These are phyloP conservation scores for Macaria liturata DNA, from an alignment of 2,888 invertebrate species.

Conservation along the genomic window DNA sequence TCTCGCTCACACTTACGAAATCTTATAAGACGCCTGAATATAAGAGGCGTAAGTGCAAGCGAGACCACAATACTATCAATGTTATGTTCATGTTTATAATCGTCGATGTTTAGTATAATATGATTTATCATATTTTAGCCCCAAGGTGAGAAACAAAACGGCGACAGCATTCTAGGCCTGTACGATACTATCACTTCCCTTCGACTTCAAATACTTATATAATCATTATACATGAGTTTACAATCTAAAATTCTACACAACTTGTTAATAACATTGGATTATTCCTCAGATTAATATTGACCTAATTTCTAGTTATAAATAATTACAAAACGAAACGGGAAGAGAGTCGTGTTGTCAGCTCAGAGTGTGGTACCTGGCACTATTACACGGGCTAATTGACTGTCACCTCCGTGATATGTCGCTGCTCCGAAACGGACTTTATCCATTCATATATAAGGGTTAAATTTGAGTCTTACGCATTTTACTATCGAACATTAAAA, in stretches of 20 bases:
- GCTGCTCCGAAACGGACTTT: conserved; percentile 42
- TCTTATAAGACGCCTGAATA: neutral
- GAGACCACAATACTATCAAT: neutral
- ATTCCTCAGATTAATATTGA: conserved; percentile 63
- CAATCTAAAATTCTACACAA: conserved; percentile 69
- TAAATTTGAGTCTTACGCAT: conserved; percentile 12
- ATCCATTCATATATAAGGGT: neutral
- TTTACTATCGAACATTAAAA: conserved; percentile 7
- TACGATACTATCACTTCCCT: conserved; percentile 52
- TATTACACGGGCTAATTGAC: conserved; percentile 60
- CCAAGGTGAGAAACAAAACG: conserved; percentile 25
- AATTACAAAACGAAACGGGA: conserved; percentile 58
- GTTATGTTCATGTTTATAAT: neutral
- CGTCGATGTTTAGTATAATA: neutral
- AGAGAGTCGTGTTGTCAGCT: conserved; percentile 59
- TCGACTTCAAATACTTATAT: conserved; percentile 48
- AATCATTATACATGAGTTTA: conserved; percentile 56
- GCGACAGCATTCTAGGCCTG: conserved; percentile 66
- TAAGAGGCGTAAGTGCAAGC: conserved; percentile 1
- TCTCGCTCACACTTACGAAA: conserved; percentile 1
- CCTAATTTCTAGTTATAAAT: conserved; percentile 61
- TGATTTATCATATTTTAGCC: neutral
- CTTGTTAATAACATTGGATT: conserved; percentile 67
- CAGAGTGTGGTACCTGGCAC: neutral
- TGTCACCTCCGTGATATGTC: conserved; percentile 72